Base-by-base conservation (phyloP, 2,888 invertebrate genomes). In the Syrista parreyssii region DNA sequence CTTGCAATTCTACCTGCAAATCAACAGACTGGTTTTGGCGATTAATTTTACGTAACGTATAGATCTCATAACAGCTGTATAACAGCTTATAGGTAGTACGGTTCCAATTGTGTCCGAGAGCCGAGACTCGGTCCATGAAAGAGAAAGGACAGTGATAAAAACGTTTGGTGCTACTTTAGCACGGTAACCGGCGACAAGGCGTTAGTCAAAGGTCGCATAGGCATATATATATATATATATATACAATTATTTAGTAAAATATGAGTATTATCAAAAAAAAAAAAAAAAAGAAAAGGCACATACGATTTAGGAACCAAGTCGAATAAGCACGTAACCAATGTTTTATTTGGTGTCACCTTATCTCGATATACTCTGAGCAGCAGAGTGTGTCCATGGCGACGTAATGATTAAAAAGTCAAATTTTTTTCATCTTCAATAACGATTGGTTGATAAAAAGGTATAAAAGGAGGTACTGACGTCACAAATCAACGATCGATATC, bases 101-200 rank as follows among this genome's bases (percentile, higher is more conserved):
- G 35, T 74, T 33, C 12, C 74, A 33, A 74, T 74, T 74, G 35
- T 74, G 35, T 74, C 74, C 74, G 12, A 30, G 74, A 35, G 55
- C 23, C 55, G 23, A 74, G 33, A 35, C 31, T 71, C 36, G 33
- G 74, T 74, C 35, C 68, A 77, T 33, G 75, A 80, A 80, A 80
- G 80, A 80, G 80, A 80, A 80, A 80, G 80, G 80, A 80, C 34
- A 75, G 11, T 75, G 75, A 79, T 76, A 80, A 80, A 79, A 76
- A 76, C 55, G 12, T 31, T 31, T 23, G 69, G 33, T 71, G 75
- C 35, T 76, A 75, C 40, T 76, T n/a, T 68, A 71, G 31, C 35
- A 33, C 33, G 75, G 35, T 68, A 31, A 30, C 31, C 68, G n/a
- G 68, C 73, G 33, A 36, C 73, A 74, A 34, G 68, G 36, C 30